Base-by-base conservation (phyloP, 2,113 vertebrate species). In the Opisthocomus hoazin region DNA sequence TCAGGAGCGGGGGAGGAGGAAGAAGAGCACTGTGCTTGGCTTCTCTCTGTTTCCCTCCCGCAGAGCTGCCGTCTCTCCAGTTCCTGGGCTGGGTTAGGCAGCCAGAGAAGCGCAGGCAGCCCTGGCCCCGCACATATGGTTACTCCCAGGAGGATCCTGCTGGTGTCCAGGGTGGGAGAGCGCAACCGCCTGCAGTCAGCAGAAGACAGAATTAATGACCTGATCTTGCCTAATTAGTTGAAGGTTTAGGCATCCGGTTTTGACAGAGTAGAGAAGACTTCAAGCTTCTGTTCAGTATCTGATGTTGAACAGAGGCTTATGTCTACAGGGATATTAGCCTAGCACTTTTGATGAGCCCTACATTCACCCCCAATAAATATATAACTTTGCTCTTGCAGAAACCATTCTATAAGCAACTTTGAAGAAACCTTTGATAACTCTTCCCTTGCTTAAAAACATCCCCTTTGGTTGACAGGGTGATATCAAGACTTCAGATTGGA, bases 401-500 rank as follows among this genome's bases (percentile, higher is more conserved):
- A 65, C 34, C 54, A 51, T 87, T 87, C 57, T 63, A 65, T 93
- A 91, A 94, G 50, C 61, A 96, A 96, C 65, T 94, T 90, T 71
- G 80, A 87, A 88, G 84, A 86, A 95, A 84, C 66, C 83, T 90
- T 90, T 97, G 77, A 90, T 95, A 96, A 96, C 80, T 94, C 77
- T 91, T 92, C 24, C 56, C 57, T 91, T 94, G 58, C 93, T 92
- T 91, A 89, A 94, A 69, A 95, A 93, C 85, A 80, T 58, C 45
- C 77, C 63, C 69, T 95, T 95, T 77, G 30, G 56, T 65, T 88
- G 80, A 79, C 85, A 89, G 84, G 60, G 30, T 74, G 77, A 65
- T 90, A 90, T 74, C 88, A 92, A 88, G 88, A 73, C 70, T 96
- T 97, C 83, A 95, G 19, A 92, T 46, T 54, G 87, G 77, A 92